Conservation (phyloP, 2,113 vertebrate species). For the Mustela nigripes region DNA sequence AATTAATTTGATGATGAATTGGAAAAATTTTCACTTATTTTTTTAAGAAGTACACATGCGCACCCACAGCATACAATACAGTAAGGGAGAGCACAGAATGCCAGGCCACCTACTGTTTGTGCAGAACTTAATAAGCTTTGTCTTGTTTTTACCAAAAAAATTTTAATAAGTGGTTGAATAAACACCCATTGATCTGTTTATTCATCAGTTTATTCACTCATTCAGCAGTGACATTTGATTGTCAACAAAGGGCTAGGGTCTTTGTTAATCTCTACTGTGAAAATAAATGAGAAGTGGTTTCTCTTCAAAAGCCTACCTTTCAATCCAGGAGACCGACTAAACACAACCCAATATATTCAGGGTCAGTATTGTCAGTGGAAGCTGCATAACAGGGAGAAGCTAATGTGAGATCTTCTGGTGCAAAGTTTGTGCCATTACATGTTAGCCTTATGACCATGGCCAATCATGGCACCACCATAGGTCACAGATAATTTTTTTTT, state of each 20-base stretch:
- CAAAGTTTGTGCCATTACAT: neutral
- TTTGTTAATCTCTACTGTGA: neutral
- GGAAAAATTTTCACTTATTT: slow-evolving; percentile 24
- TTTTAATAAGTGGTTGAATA: neutral
- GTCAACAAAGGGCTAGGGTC: neutral
- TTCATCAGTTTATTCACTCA: neutral
- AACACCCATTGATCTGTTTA: neutral
- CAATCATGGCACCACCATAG: neutral
- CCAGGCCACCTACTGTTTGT: neutral
- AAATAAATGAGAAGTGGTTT: neutral
- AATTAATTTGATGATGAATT: slow-evolving; percentile 39
- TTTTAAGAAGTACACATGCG: neutral
- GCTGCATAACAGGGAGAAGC: neutral
- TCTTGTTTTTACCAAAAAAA: neutral
- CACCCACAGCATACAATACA: neutral
- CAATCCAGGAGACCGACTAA: neutral
- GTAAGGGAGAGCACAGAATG: neutral
- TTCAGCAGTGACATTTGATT: neutral
- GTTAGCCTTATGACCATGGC: neutral
- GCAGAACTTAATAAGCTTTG: neutral
- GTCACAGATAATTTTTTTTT: neutral
- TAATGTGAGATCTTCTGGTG: neutral
- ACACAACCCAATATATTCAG: neutral
- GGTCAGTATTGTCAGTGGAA: neutral
- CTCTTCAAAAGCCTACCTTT: neutral